Percentiles rank a stretch among this genome's conserved stretches.
phyloP scores from a whole-genome alignment of 2,113 vertebrate genomes.

The Eurypyga helias region DNA sequence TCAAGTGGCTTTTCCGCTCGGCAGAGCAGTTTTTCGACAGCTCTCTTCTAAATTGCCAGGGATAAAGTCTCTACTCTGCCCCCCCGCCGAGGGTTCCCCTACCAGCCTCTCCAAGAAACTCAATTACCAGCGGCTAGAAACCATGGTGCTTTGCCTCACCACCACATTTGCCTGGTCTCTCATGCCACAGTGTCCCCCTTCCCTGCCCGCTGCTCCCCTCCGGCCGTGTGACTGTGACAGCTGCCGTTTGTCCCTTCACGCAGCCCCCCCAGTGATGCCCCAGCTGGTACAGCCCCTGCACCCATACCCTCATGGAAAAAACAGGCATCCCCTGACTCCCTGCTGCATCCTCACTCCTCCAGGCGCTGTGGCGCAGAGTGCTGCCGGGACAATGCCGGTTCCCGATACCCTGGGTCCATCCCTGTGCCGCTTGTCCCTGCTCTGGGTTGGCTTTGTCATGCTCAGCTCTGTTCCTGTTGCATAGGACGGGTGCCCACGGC shows the following conservation, averaged over 20 bases:
- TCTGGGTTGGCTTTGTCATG: not conserved
- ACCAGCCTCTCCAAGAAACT: not conserved
- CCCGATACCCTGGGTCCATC: rapidly evolving
- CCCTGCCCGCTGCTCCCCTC: not conserved
- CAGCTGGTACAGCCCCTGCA: too few relatives aligned
- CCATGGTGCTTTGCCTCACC: not conserved
- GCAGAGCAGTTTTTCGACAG: slow-evolving; percentile 20
- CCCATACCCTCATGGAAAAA: not conserved
- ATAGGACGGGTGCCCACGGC: not conserved
- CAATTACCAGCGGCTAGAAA: not conserved
- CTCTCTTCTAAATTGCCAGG: not conserved
- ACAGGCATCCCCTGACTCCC: rapidly evolving
- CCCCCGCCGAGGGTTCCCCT: rapidly evolving
- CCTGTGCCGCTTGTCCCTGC: not conserved
- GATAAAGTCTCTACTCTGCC: not conserved
- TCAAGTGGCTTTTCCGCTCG: not conserved
- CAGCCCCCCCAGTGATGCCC: not conserved
- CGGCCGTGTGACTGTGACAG: rapidly evolving
- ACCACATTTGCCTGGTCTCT: not conserved
- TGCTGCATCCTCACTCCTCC: not conserved
- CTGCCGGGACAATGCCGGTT: not conserved
- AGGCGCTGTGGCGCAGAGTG: not conserved
- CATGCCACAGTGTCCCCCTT: not conserved
- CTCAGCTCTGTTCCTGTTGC: not conserved
- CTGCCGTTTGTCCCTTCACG: not conserved